These are phyloP conservation scores for Catagonus wagneri DNA, from an alignment of 2,113 vertebrate species.

Conservation along the genomic window DNA sequence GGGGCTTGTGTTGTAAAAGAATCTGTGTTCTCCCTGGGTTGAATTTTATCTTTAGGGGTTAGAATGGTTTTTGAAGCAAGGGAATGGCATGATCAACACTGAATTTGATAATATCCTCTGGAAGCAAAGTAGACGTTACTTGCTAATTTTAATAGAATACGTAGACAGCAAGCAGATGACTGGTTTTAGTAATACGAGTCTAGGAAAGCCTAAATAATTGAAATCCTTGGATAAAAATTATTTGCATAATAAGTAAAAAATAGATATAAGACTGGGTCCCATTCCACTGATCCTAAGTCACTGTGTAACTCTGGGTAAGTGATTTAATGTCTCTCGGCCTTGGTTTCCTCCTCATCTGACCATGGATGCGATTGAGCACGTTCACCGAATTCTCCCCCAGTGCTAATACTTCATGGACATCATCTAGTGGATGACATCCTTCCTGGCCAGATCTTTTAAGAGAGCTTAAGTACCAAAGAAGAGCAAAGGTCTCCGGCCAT, in stretches of 20 bases:
- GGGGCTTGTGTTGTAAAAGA: not conserved
- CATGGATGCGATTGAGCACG: not conserved
- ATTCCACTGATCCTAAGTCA: not conserved
- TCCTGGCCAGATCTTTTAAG: not conserved
- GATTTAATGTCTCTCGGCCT: not conserved
- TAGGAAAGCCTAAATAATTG: not conserved
- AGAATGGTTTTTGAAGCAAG: not conserved
- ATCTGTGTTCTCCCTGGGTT: not conserved
- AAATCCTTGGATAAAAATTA: conserved; percentile 27
- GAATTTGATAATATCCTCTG: not conserved
- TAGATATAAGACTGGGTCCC: not conserved
- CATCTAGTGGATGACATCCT: not conserved
- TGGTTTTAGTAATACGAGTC: not conserved
- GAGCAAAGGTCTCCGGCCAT: not conserved
- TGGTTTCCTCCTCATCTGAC: not conserved
- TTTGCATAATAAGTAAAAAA: not conserved
- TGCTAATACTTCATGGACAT: not conserved
- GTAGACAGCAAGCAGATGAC: not conserved
- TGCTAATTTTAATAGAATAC: not conserved
- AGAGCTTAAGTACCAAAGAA: not conserved
- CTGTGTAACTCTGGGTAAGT: not conserved
- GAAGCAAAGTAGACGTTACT: not conserved
- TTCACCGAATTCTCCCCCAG: not conserved
- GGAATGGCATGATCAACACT: not conserved
- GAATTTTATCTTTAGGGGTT: not conserved